A percentile compares a stretch with the other conserved stretches of the same genome.
These are phyloP conservation scores for Solenodon paradoxus DNA, from an alignment of 2,113 vertebrate genomes.

Conservation along the genomic window DNA sequence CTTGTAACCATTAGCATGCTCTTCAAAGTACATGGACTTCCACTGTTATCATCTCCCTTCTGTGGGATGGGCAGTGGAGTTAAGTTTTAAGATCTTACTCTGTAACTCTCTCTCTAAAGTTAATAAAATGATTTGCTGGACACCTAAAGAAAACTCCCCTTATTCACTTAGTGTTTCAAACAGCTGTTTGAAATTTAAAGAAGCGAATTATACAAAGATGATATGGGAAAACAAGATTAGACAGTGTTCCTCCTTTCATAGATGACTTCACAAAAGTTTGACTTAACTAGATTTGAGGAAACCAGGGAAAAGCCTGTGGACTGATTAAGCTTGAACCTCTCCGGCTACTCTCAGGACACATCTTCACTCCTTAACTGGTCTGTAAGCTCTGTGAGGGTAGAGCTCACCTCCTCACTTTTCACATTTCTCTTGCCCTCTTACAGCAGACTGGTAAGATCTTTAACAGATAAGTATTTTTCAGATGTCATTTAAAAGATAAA, in stretches of 20 bases:
- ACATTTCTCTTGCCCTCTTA: neutral
- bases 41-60: neutral
- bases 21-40: neutral
- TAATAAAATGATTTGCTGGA: neutral
- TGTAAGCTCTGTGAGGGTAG: neutral
- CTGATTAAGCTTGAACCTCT: neutral
- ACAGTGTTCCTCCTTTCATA: neutral
- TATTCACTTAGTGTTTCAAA: neutral
- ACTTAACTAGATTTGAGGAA: neutral
- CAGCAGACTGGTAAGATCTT: neutral
- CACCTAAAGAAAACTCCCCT: neutral
- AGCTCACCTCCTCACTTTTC: neutral
- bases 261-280: neutral
- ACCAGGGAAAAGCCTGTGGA: neutral
- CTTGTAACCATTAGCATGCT: neutral
- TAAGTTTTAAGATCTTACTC: neutral
- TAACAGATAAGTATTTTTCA: neutral
- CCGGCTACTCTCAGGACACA: neutral
- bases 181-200: neutral
- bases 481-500: slow-evolving; percentile 16
- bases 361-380: neutral
- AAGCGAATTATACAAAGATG: neutral
- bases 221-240: neutral
- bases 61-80: neutral
- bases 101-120: neutral